Conservation (phyloP, 92 coral and sea anemone species). For the Parazoanthus swiftii region DNA sequence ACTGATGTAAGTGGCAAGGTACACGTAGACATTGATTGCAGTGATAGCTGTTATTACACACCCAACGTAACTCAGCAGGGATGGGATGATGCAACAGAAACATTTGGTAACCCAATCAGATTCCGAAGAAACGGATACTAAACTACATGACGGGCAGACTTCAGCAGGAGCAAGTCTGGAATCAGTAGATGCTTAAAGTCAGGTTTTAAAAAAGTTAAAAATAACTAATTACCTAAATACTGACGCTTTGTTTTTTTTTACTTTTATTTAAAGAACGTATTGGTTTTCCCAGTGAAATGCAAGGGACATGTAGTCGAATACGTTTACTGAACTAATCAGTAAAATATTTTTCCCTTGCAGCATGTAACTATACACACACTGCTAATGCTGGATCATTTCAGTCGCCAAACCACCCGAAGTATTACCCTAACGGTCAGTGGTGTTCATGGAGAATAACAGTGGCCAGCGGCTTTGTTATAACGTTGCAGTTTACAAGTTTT, state of each 20-base stretch:
- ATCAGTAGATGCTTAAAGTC: no score
- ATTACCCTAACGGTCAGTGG: slow-evolving; percentile 72
- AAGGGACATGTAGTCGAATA: no score
- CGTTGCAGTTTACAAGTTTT: slow-evolving; percentile 54
- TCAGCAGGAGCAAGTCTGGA: no score
- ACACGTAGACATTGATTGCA: no score
- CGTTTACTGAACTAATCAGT: not conserved
- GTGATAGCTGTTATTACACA: not conserved
- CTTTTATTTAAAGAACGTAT: no score
- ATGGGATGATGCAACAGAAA: not conserved
- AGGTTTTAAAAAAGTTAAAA: no score
- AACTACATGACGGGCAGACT: no score
- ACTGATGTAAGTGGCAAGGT: not conserved
- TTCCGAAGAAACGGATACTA: not conserved
- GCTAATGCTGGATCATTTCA: slow-evolving; percentile 61
- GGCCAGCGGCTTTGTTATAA: slow-evolving; percentile 45
- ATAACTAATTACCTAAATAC: no score
- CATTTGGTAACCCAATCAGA: not conserved
- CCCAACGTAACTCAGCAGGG: not conserved
- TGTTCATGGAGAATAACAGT: slow-evolving; percentile 77
- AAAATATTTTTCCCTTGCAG: slow-evolving; percentile 24
- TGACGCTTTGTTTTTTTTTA: no score
- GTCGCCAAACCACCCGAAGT: slow-evolving; percentile 64
- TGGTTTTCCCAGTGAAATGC: no score
- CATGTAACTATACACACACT: slow-evolving; percentile 62